Conservation (phyloP, 2,888 invertebrate species). For the Alitta virens region DNA sequence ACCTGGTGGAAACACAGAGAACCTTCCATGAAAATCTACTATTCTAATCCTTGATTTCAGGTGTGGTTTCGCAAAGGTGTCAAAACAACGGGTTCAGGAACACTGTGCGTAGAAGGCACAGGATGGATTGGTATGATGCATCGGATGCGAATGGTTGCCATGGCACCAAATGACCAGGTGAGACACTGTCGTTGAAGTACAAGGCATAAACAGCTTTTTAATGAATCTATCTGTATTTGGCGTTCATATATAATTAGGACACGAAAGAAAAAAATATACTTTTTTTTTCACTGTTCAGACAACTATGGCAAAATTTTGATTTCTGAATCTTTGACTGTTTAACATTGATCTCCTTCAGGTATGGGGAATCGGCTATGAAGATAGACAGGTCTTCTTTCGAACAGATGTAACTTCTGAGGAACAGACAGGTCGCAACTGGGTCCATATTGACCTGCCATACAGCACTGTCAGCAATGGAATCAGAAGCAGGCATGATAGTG, state of each 20-base stretch:
- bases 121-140: slow-evolving; percentile 90
- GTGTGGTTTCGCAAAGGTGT: slow-evolving; percentile 83
- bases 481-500: background rate
- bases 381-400: slow-evolving; percentile 39
- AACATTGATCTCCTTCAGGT: slow-evolving; percentile 33
- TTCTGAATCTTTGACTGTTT: too few relatives aligned
- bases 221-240: too few relatives aligned
- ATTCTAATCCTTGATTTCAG: too few relatives aligned
- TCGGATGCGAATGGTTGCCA: slow-evolving; percentile 78
- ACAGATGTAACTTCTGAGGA: slow-evolving; percentile 41
- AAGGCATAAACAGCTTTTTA: too few relatives aligned
- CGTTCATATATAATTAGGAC: too few relatives aligned
- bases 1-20: too few relatives aligned
- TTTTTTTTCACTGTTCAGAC: too few relatives aligned
- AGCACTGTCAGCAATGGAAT: background rate
- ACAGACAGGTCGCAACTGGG: slow-evolving; percentile 84
- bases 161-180: slow-evolving; percentile 81
- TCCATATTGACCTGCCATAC: slow-evolving; percentile 40
- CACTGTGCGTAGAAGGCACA: slow-evolving; percentile 58
- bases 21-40: too few relatives aligned
- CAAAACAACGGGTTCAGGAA: slow-evolving; percentile 59
- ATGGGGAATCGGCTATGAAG: slow-evolving; percentile 43
- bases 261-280: background rate
- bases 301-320: too few relatives aligned
- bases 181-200: too few relatives aligned